phyloP scores from a whole-genome alignment of 2,797 vertebrate species.

The Pogonophryne albipinna region DNA sequence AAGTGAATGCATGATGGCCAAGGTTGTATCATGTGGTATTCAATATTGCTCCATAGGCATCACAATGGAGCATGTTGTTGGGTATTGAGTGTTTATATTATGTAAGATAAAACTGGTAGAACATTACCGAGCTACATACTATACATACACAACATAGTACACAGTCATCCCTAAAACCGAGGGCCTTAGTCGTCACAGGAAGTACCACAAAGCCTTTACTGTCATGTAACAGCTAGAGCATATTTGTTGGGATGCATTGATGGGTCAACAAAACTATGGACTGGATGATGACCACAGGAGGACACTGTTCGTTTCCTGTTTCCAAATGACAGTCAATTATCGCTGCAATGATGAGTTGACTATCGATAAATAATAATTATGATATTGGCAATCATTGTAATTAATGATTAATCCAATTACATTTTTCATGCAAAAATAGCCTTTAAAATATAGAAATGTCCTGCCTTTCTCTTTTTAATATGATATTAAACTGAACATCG shows the following conservation, averaged over 20 bases:
- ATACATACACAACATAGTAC: neutral
- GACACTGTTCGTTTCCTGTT: neutral
- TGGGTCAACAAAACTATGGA: neutral
- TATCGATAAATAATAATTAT: no score
- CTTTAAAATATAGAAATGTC: no score
- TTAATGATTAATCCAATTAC: no score
- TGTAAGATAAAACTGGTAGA: neutral
- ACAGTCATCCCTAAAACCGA: neutral
- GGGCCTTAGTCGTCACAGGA: neutral
- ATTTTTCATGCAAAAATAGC: no score
- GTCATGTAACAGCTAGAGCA: no score
- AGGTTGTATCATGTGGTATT: conserved; percentile 37
- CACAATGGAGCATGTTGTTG: neutral
- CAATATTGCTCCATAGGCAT: neutral
- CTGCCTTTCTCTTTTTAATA: no score
- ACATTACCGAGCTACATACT: neutral
- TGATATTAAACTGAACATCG: no score
- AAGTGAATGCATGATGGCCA: conserved; percentile 8
- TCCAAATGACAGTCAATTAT: neutral
- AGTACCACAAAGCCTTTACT: neutral
- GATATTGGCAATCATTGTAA: no score
- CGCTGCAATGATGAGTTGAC: no score
- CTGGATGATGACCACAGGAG: neutral
- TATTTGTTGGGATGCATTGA: neutral
- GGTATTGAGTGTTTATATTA: no score